Conservation (phyloP, 1,140 invertebrate species). For the Sycophila sp. region DNA sequence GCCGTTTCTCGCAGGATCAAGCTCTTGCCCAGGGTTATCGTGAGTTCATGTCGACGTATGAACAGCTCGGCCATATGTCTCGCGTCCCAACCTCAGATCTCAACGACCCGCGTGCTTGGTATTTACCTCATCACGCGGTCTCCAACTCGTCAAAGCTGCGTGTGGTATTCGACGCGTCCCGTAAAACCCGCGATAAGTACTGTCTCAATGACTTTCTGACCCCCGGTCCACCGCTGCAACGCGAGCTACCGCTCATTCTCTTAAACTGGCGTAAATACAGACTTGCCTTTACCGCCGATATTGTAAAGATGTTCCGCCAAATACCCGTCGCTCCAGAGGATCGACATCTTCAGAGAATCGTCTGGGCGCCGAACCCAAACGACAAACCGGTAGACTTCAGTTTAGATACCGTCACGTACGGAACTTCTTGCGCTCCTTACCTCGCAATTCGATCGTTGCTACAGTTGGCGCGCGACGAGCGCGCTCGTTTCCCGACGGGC, state of each 20-base stretch:
- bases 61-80: constrained; percentile 46
- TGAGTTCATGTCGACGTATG: constrained; percentile 50
- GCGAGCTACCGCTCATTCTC: constrained; percentile 29
- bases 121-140: constrained; percentile 49
- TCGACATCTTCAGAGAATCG: constrained; percentile 44
- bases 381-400: constrained; percentile 33
- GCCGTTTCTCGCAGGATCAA: constrained; percentile 23
- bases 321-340: constrained; percentile 43
- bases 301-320: constrained; percentile 63
- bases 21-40: constrained; percentile 32
- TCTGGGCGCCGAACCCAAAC: constrained; percentile 40
- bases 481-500: neutral
- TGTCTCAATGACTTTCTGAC: constrained; percentile 55
- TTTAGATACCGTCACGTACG: constrained; percentile 10
- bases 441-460: constrained; percentile 38
- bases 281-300: constrained; percentile 51
- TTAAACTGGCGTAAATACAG: constrained; percentile 23
- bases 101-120: constrained; percentile 25
- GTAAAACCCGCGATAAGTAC: constrained; percentile 35
- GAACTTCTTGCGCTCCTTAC: constrained; percentile 48
- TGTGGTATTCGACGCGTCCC: constrained; percentile 55
- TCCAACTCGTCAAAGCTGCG: constrained; percentile 29
- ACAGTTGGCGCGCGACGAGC: neutral
- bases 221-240: constrained; percentile 45
- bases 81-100: constrained; percentile 27